Conservation (phyloP, 2,888 invertebrate species). For the Drosophila macrospina region DNA sequence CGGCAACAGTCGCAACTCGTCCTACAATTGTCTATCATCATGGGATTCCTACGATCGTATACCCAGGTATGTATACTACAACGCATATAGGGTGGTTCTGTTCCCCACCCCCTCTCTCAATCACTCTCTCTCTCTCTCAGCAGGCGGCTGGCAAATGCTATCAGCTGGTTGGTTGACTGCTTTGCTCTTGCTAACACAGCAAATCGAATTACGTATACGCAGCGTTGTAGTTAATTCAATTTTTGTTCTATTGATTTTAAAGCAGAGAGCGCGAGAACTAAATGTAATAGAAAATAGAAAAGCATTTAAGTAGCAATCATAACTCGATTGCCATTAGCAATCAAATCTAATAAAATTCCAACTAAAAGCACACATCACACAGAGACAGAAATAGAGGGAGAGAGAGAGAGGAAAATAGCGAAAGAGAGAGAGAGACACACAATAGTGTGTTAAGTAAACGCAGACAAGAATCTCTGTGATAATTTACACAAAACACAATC, state of each 20-base stretch:
- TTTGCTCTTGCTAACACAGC: no score
- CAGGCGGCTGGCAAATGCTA: slow-evolving; percentile 1
- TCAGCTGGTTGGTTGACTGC: background rate
- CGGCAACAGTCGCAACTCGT: slow-evolving; percentile 92
- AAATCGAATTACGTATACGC: slow-evolving; percentile 58
- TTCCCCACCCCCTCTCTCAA: no score
- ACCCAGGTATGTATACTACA: slow-evolving; percentile 89
- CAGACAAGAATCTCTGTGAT: no score
- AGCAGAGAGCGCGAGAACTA: slow-evolving; percentile 34
- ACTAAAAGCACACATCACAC: slow-evolving; percentile 60
- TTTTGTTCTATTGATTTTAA: slow-evolving; percentile 55
- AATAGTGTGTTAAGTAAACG: slow-evolving; percentile 24
- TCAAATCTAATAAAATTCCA: slow-evolving; percentile 59
- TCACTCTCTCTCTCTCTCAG: background rate
- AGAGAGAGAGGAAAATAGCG: no score
- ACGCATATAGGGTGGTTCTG: background rate
- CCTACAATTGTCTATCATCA: slow-evolving; percentile 94
- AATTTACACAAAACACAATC: no score
- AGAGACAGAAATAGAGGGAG: no score
- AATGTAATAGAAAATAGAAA: slow-evolving; percentile 51
- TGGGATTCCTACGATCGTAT: slow-evolving; percentile 97
- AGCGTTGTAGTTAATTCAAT: slow-evolving; percentile 55
- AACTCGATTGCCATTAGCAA: slow-evolving; percentile 65
- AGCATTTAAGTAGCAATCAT: slow-evolving; percentile 66
- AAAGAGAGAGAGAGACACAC: background rate